phyloP scores from a whole-genome alignment of 2,888 invertebrate genomes.

The Ophonus ardosiacus region DNA sequence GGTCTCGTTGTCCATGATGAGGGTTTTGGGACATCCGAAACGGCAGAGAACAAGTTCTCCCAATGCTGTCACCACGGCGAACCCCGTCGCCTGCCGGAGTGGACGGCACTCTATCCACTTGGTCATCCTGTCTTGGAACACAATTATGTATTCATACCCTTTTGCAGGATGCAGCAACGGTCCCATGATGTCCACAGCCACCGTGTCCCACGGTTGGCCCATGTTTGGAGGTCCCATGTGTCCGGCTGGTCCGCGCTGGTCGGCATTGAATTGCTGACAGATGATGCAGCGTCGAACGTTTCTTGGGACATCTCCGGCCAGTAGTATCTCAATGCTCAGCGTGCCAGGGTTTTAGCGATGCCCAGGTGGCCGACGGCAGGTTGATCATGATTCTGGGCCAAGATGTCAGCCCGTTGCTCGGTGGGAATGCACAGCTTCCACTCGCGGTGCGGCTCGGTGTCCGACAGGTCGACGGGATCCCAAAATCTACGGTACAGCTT shows the following conservation, averaged over 20 bases:
- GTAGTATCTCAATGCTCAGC: conserved; percentile 63
- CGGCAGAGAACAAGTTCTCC: conserved; percentile 28
- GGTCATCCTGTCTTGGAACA: too few species aligned
- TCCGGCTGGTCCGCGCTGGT: too few species aligned
- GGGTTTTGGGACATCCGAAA: conserved; percentile 46
- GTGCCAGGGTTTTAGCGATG: conserved; percentile 61
- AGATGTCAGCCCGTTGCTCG: conserved; percentile 1
- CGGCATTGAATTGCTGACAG: conserved; percentile 17
- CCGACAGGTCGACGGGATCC: too few species aligned
- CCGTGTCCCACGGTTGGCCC: too few species aligned
- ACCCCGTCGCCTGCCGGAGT: conserved; percentile 65
- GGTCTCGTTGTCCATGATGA: conserved; percentile 57
- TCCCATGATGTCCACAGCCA: too few species aligned
- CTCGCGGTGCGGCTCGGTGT: too few species aligned
- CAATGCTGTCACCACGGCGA: conserved; percentile 6
- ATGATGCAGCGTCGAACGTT: conserved; percentile 59
- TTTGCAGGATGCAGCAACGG: too few species aligned
- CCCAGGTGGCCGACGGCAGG: conserved; percentile 64
- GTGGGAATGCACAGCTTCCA: conserved; percentile 57
- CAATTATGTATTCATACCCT: too few species aligned
- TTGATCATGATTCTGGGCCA: conserved; percentile 55
- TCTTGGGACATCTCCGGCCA: conserved; percentile 63
- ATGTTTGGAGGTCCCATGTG: too few species aligned
- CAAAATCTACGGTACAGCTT: too few species aligned
- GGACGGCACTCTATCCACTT: conserved; percentile 67